Evolutionary conservation across 2,888 invertebrate genomes (phyloP).

Genomic region (Tyria jacobaeae): DNA sequence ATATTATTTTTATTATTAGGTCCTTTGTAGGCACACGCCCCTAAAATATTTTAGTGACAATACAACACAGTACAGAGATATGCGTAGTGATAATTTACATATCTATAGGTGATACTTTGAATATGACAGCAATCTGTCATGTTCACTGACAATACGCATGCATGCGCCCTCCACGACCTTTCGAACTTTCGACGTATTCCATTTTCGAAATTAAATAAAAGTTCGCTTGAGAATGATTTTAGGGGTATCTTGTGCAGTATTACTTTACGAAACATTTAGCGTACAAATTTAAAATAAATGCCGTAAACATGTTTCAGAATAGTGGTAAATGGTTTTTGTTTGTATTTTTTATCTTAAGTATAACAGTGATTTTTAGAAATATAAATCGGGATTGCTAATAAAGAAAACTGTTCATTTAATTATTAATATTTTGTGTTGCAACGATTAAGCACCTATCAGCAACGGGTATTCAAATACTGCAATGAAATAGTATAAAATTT

Average conservation of each 20-base stretch:
- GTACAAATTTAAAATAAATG: conserved; percentile 6
- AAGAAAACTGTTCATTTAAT: conserved; percentile 1
- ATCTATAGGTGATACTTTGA: conserved; percentile 71
- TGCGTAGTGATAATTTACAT: conserved; percentile 73
- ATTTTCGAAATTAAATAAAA: conserved; percentile 34
- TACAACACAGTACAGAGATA: conserved; percentile 46
- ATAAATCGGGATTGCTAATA: neutral
- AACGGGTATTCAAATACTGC: neutral
- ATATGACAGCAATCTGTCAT: conserved; percentile 82
- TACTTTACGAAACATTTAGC: conserved; percentile 26
- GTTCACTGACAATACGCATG: conserved; percentile 70
- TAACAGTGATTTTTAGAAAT: too few relatives aligned
- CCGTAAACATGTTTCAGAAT: conserved; percentile 7
- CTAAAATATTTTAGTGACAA: conserved; percentile 57
- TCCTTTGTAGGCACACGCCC: conserved; percentile 48
- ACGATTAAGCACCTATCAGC: conserved; percentile 13
- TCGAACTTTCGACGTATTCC: conserved; percentile 61
- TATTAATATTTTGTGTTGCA: conserved; percentile 16
- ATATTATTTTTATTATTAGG: conserved; percentile 43
- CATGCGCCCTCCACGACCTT: conserved; percentile 68
- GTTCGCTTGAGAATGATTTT: conserved; percentile 17
- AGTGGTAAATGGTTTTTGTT: neutral
- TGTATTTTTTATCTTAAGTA: conserved; percentile 9
- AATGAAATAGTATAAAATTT: conserved; percentile 5
- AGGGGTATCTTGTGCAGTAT: conserved; percentile 38